Conservation (phyloP, 2,888 invertebrate genomes). For the Sesia apiformis region DNA sequence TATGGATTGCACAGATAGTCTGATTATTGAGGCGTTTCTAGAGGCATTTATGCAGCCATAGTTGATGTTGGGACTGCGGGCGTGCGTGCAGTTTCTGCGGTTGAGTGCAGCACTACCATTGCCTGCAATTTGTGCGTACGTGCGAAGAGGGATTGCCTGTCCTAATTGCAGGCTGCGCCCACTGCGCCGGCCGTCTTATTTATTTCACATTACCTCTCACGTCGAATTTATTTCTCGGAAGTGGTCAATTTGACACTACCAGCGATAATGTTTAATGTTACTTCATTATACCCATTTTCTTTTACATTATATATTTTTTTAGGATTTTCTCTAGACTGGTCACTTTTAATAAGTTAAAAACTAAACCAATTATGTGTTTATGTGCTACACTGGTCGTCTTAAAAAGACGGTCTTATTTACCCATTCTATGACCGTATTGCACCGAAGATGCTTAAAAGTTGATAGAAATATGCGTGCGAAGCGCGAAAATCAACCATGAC, state of each 20-base stretch:
- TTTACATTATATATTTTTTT: neutral
- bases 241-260: conserved; percentile 34
- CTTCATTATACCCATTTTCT: conserved; percentile 22
- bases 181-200: conserved; percentile 32
- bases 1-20: neutral
- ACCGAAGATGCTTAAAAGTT: no score
- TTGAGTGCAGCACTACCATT: conserved; percentile 23
- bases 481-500: no score
- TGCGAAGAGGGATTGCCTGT: conserved; percentile 53
- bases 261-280: conserved; percentile 24
- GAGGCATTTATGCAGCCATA: neutral
- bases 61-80: neutral
- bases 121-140: conserved; percentile 65
- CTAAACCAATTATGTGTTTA: no score
- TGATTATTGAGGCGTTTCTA: neutral
- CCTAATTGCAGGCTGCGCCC: conserved; percentile 39
- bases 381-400: no score
- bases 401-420: no score
- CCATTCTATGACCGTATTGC: no score
- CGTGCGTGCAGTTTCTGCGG: conserved; percentile 14
- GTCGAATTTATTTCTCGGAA: conserved; percentile 43
- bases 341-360: no score
- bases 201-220: conserved; percentile 26
- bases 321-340: neutral
- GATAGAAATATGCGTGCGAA: no score